phyloP scores from a whole-genome alignment of 2,888 invertebrate genomes.

The Thalpophila matura region DNA sequence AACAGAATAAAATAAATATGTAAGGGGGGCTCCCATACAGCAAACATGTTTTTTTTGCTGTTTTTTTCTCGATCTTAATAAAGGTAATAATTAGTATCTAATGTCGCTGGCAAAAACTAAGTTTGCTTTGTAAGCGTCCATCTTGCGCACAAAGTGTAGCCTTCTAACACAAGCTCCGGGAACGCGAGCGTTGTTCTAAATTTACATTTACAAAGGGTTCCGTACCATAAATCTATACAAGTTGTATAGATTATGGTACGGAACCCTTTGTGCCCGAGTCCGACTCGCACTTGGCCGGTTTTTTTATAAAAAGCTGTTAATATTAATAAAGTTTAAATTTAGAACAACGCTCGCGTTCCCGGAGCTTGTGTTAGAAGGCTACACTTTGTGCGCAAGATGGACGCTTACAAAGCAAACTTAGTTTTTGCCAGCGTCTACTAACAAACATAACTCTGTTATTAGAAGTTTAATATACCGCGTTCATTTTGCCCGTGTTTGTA shows the following conservation, averaged over 20 bases:
- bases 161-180: conserved; percentile 33
- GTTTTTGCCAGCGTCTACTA: conserved; percentile 37
- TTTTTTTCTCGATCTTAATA: too few species aligned
- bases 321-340: conserved; percentile 45
- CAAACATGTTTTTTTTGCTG: too few species aligned
- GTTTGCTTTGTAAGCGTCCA: conserved; percentile 52
- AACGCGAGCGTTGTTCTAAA: conserved; percentile 27
- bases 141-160: conserved; percentile 41
- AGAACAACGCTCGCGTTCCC: conserved; percentile 14
- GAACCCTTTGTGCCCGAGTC: too few species aligned
- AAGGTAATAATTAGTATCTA: too few species aligned
- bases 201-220: too few species aligned
- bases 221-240: too few species aligned
- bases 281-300: too few species aligned
- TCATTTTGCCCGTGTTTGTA: conserved; percentile 17
- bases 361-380: conserved; percentile 36
- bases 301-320: conserved; percentile 9
- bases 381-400: conserved; percentile 41
- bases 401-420: conserved; percentile 54
- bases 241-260: too few species aligned
- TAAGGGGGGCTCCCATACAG: too few species aligned
- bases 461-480: conserved; percentile 36
- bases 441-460: conserved; percentile 38
- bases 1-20: too few species aligned
- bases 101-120: conserved; percentile 44